Evolutionary conservation across 1,140 invertebrate species (phyloP).

Genomic region (Drosophila micromelanica): DNA sequence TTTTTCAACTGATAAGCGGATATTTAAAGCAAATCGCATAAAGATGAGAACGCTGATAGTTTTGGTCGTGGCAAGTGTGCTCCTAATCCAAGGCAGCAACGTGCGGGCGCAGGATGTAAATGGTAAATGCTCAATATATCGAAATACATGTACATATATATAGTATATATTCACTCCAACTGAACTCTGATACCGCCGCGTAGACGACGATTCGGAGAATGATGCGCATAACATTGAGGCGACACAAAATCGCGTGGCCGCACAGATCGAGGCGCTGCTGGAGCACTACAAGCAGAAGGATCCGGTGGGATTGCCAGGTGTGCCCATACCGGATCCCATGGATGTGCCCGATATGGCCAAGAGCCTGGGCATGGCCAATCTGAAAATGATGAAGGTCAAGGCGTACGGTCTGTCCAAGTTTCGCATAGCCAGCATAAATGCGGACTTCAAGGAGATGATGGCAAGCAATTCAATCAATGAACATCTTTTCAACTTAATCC

Average conservation of each 20-base stretch:
- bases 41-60: constrained; percentile 63
- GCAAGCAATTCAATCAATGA: constrained; percentile 79
- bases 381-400: constrained; percentile 89
- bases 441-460: constrained; percentile 89
- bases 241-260: constrained; percentile 88
- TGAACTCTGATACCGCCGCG: constrained; percentile 50
- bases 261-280: constrained; percentile 89
- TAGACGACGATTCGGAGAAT: constrained; percentile 24
- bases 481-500: no score
- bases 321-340: constrained; percentile 91
- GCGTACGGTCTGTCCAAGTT: constrained; percentile 92
- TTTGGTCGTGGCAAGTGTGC: constrained; percentile 24
- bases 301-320: constrained; percentile 90
- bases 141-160: neutral
- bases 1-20: constrained; percentile 42
- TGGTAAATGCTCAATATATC: constrained; percentile 39
- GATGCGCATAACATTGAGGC: constrained; percentile 70
- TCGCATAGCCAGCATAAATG: constrained; percentile 88
- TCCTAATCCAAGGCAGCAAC: neutral
- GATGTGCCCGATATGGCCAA: constrained; percentile 91
- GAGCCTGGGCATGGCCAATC: constrained; percentile 88
- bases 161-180: neutral
- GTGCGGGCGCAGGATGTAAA: constrained; percentile 42
- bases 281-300: constrained; percentile 93
- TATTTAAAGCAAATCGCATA: constrained; percentile 17